Conservation (phyloP, 2,113 vertebrate species). For the Chionodraco myersi region DNA sequence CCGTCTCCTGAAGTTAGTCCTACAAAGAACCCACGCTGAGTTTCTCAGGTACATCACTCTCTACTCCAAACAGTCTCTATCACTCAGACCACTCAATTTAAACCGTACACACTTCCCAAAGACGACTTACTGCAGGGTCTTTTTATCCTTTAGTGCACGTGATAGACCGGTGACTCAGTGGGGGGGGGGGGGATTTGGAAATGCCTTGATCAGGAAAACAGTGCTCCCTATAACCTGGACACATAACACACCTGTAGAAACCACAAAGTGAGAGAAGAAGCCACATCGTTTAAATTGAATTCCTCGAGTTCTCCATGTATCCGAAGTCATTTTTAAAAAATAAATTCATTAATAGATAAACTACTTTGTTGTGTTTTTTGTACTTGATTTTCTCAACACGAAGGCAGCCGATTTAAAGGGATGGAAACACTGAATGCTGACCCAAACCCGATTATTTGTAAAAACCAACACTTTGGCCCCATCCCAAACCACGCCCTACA, state of each 20-base stretch:
- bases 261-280: constrained; percentile 44
- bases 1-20: constrained; percentile 40
- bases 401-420: too few relatives aligned
- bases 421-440: too few relatives aligned
- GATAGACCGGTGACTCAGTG: constrained; percentile 6
- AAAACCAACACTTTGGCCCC: too few relatives aligned
- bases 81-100: neutral
- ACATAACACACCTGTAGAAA: constrained; percentile 26
- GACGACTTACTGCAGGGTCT: constrained; percentile 15
- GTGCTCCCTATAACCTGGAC: constrained; percentile 48
- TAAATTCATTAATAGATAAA: constrained; percentile 67
- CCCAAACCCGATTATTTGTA: too few relatives aligned
- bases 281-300: constrained; percentile 32
- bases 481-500: too few relatives aligned
- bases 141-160: constrained; percentile 4
- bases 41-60: constrained; percentile 17
- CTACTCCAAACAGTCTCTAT: neutral
- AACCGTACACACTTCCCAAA: neutral
- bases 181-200: constrained; percentile 38
- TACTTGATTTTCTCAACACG: too few relatives aligned
- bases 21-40: constrained; percentile 22
- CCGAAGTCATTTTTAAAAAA: constrained; percentile 77
- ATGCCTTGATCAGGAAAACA: constrained; percentile 64
- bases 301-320: constrained; percentile 56
- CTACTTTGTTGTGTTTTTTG: neutral